Percentiles rank a stretch among this genome's conserved stretches.
These are phyloP conservation scores for Eupristina koningsbergeri DNA, from an alignment of 1,140 invertebrate genomes.

Conservation along the genomic window DNA sequence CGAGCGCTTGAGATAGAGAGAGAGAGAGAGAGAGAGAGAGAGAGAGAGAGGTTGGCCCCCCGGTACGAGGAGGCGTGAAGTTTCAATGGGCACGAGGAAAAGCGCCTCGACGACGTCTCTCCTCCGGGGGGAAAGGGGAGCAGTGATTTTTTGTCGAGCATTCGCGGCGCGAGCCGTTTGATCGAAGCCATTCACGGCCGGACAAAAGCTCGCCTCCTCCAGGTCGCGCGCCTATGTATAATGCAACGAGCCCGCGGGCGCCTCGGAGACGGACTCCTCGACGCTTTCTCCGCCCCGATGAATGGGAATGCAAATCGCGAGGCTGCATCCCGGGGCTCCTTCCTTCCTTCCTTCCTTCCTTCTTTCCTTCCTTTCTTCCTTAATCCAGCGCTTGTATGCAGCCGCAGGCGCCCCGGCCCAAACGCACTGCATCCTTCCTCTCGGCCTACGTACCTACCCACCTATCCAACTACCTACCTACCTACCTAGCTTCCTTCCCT, in stretches of 20 bases:
- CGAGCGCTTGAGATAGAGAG: neutral
- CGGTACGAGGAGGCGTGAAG: neutral
- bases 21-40: neutral
- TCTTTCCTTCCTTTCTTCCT: neutral
- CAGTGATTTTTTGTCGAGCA: neutral
- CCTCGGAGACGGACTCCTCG: neutral
- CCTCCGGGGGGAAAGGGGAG: too few species aligned
- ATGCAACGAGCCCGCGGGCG: neutral
- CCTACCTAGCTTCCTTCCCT: neutral
- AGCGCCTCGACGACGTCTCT: neutral
- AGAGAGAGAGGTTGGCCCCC: too few species aligned
- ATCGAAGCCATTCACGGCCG: constrained; percentile 20
- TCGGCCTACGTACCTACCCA: neutral
- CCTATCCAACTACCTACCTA: neutral
- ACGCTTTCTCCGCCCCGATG: neutral
- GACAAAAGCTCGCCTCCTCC: constrained; percentile 19
- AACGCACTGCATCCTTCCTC: neutral
- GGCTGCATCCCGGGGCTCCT: neutral
- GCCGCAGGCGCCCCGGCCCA: too few species aligned
- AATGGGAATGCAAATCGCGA: constrained; percentile 27
- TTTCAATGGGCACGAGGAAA: neutral
- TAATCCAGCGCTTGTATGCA: too few species aligned
- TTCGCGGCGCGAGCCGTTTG: neutral
- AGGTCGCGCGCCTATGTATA: neutral
- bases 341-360: neutral